Conservation (phyloP, 2,113 vertebrate species). For the Tympanuchus pallidicinctus region DNA sequence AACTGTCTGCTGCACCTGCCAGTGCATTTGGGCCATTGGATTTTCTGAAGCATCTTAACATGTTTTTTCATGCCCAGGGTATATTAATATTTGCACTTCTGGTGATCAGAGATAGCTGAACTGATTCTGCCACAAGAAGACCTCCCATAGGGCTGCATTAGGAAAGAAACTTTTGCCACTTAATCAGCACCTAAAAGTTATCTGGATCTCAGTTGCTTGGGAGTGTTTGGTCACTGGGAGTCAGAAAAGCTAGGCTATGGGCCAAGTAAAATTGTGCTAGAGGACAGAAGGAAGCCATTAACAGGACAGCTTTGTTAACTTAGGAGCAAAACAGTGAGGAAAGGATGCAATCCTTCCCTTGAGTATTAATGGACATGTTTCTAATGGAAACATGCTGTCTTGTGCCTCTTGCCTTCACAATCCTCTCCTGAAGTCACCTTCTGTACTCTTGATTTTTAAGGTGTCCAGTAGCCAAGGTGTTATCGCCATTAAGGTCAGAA, state of each 20-base stretch:
- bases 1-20: neutral
- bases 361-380: neutral
- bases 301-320: constrained; percentile 28
- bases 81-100: neutral
- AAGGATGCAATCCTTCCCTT: neutral
- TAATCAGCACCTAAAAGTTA: neutral
- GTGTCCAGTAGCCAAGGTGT: neutral
- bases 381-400: neutral
- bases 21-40: neutral
- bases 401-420: neutral
- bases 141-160: neutral
- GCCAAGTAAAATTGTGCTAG: constrained; percentile 57
- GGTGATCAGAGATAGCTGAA: neutral
- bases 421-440: neutral
- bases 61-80: neutral
- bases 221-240: constrained; percentile 25
- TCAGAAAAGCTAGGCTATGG: constrained; percentile 26
- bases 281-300: constrained; percentile 59
- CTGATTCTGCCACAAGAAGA: neutral
- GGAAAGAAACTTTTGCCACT: neutral
- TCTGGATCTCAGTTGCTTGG: neutral
- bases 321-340: neutral
- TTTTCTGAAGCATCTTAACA: neutral
- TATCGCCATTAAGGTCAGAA: neutral
- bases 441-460: neutral